phyloP scores from a whole-genome alignment of 2,797 vertebrate species.

The Eulemur rubriventer region DNA sequence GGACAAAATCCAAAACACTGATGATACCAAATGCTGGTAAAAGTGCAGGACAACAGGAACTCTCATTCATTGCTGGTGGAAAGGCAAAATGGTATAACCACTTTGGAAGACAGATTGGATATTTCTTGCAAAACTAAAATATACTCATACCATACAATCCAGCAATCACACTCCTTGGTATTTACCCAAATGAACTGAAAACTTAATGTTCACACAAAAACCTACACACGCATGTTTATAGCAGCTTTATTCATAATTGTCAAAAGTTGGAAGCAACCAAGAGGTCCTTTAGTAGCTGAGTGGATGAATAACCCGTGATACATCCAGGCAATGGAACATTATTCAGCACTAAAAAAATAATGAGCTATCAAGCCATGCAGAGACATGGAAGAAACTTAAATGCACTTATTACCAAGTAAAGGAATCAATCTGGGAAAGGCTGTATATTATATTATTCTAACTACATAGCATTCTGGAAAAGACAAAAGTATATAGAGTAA shows the following conservation, averaged over 20 bases:
- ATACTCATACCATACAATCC: background rate
- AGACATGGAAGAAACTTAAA: background rate
- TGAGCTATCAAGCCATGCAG: background rate
- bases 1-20: background rate
- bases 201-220: background rate
- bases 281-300: background rate
- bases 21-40: background rate
- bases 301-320: background rate
- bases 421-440: background rate
- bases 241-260: background rate
- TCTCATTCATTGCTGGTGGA: background rate
- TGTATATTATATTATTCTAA: background rate
- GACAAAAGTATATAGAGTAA: background rate
- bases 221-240: background rate
- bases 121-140: background rate
- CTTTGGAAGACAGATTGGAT: background rate
- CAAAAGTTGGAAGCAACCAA: background rate
- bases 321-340: background rate
- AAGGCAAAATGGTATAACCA: background rate
- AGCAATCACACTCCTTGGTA: background rate
- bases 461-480: background rate
- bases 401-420: background rate
- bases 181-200: background rate
- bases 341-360: background rate
- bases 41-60: background rate